Percentiles rank a stretch among this genome's conserved stretches.
Evolutionary conservation across 2,888 invertebrate species (phyloP).

Genomic region (Cheilosia scutellata): DNA sequence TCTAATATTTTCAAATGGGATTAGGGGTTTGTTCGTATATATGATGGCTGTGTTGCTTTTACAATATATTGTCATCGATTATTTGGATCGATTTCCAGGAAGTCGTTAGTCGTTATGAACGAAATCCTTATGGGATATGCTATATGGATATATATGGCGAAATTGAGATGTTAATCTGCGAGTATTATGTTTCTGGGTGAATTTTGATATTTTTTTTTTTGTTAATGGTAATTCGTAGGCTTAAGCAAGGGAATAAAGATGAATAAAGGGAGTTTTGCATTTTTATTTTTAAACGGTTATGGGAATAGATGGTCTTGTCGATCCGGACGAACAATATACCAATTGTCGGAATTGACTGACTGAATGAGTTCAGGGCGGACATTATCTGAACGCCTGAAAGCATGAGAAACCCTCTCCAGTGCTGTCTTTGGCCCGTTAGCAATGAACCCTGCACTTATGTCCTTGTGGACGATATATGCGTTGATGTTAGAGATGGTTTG

Average conservation of each 20-base stretch:
- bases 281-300: neutral
- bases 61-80: conserved; percentile 57
- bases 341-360: no score
- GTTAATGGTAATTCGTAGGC: neutral
- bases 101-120: conserved; percentile 42
- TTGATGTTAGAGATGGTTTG: no score
- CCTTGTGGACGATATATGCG: no score
- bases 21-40: conserved; percentile 7
- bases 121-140: conserved; percentile 32
- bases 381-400: no score
- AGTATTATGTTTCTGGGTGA: conserved; percentile 49
- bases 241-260: neutral
- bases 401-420: no score
- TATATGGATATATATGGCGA: conserved; percentile 29
- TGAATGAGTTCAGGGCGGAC: no score
- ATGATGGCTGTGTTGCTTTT: conserved; percentile 34
- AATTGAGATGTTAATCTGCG: conserved; percentile 60
- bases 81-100: conserved; percentile 63
- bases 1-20: conserved; percentile 57
- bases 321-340: no score
- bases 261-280: neutral
- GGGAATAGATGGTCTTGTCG: no score
- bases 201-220: conserved; percentile 49
- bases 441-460: no score
- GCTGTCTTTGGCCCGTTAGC: no score